These are phyloP conservation scores for Polymixis lichenea DNA, from an alignment of 2,888 invertebrate genomes.

Conservation along the genomic window DNA sequence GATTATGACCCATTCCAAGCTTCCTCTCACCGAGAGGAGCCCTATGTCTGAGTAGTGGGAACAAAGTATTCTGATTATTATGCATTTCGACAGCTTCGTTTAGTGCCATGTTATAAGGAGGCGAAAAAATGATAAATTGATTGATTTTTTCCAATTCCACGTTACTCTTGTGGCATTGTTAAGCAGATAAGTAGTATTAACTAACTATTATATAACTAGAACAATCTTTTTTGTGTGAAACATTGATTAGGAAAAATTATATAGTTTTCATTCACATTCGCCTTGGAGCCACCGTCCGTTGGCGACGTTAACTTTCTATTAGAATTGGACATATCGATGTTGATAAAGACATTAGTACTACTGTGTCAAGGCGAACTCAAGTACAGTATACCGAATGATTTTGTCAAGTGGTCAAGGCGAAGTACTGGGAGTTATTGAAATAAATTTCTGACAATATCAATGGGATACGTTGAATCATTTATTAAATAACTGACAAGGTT, in stretches of 20 bases:
- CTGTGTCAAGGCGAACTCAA: slow-evolving; percentile 44
- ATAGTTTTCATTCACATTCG: neutral
- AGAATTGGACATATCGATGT: neutral
- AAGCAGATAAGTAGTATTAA: neutral
- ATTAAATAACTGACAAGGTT: neutral
- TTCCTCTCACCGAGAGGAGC: too few relatives aligned
- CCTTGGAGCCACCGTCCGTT: neutral
- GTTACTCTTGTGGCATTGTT: neutral
- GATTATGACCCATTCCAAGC: too few relatives aligned
- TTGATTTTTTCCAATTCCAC: neutral
- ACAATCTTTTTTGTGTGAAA: neutral
- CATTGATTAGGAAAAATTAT: neutral
- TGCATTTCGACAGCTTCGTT: too few relatives aligned
- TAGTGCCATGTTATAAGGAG: neutral
- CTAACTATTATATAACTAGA: neutral
- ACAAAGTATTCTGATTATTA: too few relatives aligned
- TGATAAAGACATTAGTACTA: slow-evolving; percentile 30
- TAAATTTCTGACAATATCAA: slow-evolving; percentile 33
- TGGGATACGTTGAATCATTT: slow-evolving; percentile 21
- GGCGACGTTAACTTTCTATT: neutral
- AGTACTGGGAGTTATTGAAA: slow-evolving; percentile 13
- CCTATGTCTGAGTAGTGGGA: too few relatives aligned
- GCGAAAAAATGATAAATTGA: neutral
- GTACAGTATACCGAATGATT: slow-evolving; percentile 10
- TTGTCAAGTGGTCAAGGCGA: slow-evolving; percentile 50